Evolutionary conservation across 1,140 invertebrate species (phyloP).

Genomic region (Argopecten irradians): DNA sequence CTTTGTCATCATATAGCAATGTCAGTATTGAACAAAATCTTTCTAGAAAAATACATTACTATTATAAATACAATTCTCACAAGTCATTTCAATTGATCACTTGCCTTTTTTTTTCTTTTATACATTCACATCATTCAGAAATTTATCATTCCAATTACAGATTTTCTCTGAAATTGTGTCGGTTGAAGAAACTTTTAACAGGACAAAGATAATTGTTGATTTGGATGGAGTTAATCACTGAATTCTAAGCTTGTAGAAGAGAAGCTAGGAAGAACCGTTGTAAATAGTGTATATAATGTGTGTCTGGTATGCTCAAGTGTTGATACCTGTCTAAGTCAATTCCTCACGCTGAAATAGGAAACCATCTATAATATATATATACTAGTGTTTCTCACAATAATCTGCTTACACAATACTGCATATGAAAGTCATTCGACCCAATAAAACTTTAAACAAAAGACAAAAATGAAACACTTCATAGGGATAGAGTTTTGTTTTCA

Average conservation of each 20-base stretch:
- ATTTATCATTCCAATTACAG: background rate
- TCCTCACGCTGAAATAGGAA: background rate
- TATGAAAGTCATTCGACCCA: background rate
- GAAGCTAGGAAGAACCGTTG: background rate
- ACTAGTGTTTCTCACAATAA: background rate
- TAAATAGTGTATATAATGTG: background rate
- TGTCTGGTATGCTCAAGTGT: background rate
- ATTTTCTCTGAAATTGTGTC: too few relatives aligned
- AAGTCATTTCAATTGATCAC: background rate
- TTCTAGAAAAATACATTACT: background rate
- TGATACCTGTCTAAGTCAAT: background rate
- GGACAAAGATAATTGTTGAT: background rate
- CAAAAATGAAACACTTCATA: background rate
- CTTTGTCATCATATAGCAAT: background rate
- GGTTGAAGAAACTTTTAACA: background rate
- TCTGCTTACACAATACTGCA: too few relatives aligned
- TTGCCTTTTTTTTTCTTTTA: background rate
- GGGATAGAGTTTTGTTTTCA: too few relatives aligned
- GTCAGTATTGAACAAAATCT: background rate
- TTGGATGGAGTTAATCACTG: background rate
- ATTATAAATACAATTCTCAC: background rate
- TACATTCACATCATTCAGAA: background rate
- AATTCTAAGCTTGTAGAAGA: conserved; percentile 2
- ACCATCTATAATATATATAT: background rate
- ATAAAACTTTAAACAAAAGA: background rate